Conservation (phyloP, 1,140 invertebrate genomes). For the roundworm (Caenorhabditis elegans) region WBcel235 BX284604.4:9889001-9889500, state of each 20-base stretch:
- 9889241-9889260: background rate
- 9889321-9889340: background rate
- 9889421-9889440: background rate
- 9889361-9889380: background rate
- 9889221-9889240: background rate
- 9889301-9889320: background rate
- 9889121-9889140: background rate
- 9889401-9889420: background rate
- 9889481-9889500: background rate
- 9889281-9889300: background rate
- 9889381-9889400: background rate
- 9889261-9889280: background rate
- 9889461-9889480: background rate
- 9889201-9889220: background rate
- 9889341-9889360: background rate
- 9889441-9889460: background rate
- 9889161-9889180: background rate
- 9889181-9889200: background rate
- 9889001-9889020: background rate
- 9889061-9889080: background rate
- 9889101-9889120: background rate
- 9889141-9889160: background rate
- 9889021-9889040: background rate
- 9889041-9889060: background rate
- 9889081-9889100: background rate